Base-by-base conservation (phyloP, 1,140 invertebrate species). In the Bicyclus anynana region DNA sequence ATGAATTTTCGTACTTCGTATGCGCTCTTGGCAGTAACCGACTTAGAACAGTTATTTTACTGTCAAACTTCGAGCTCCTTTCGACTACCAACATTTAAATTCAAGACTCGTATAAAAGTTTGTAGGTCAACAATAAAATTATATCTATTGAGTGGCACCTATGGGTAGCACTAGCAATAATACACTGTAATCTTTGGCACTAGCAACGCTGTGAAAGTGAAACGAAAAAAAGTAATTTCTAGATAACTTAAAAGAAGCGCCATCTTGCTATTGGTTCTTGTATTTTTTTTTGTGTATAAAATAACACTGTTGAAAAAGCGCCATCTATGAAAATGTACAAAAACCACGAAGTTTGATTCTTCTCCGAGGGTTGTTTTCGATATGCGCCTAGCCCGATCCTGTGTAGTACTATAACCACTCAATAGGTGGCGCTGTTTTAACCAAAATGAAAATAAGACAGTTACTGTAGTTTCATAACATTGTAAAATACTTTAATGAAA, bases 21-120 rank as follows among this genome's bases (percentile, higher is more conserved):
- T 33, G 29, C 29, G 29, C n/a, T 33, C 9, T 33, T 33, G n/a
- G 29, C 29, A 1, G 29, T 53, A 16, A 29, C 38, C 27, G 44
- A 53, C 37, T 53, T 14, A 7, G 16, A 26, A 44, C 51, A 27
- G 20, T 53, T 29, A 44, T 44, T 42, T 20, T 38, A 29, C 51
- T 44, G 51, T 44, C 51, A 44, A 53, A 53, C 51, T 53, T 44
- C 23, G 40, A 13, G 51, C 20, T 13, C 50, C 29, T 33, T 33
- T 33, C 29, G n/a, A 33, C 29, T 33, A 12, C 10, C 9, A 10
- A n/a, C 29, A 33, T 33, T 1, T 7, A 33, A 33, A 33, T 33
- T 4, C 9, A n/a, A 12, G 12, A 33, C 29, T 33, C 29, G 29
- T 33, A 33, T 12, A 12, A 33, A 33, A 12, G 10, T 10, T 12